Percentiles rank a stretch among this genome's conserved stretches.
These are phyloP conservation scores for Chamaetylas fuelleborni DNA, from an alignment of 2,113 vertebrate genomes.

Conservation along the genomic window DNA sequence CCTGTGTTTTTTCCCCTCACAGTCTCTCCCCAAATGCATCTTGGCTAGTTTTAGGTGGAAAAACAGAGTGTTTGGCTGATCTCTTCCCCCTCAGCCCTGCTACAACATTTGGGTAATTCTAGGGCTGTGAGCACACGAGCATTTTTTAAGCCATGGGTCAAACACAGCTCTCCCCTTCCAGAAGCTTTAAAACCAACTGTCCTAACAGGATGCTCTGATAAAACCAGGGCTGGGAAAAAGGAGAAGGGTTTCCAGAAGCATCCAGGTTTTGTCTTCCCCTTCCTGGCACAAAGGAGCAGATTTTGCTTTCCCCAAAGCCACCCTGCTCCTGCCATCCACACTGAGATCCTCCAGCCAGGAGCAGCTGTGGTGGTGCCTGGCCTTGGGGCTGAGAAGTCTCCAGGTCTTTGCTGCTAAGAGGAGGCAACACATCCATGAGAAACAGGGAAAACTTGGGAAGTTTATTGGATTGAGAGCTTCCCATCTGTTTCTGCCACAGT, in stretches of 20 bases:
- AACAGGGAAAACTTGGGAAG: not conserved
- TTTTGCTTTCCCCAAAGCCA: not conserved
- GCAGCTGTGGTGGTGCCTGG: not conserved
- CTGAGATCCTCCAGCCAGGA: fast-evolving
- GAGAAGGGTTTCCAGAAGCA: not conserved
- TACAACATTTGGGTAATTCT: not conserved
- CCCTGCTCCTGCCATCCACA: not conserved
- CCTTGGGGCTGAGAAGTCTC: not conserved
- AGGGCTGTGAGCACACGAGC: not conserved
- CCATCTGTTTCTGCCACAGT: not conserved
- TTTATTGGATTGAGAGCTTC: not conserved
- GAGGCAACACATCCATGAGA: not conserved
- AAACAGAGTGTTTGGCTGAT: not conserved
- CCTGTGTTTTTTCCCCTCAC: not conserved
- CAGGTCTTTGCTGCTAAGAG: not conserved
- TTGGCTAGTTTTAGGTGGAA: not conserved
- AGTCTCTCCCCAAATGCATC: not conserved
- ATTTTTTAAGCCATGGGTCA: not conserved
- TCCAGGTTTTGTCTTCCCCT: not conserved
- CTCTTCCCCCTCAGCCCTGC: not conserved
- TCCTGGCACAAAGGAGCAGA: not conserved
- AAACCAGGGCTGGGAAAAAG: not conserved
- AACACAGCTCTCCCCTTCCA: not conserved
- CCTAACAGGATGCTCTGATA: fast-evolving
- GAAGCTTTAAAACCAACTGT: not conserved